These are phyloP conservation scores for Tethya wilhelma DNA, from an alignment of 37 sponge, comb jelly and placozoan genomes.

Conservation along the genomic window DNA sequence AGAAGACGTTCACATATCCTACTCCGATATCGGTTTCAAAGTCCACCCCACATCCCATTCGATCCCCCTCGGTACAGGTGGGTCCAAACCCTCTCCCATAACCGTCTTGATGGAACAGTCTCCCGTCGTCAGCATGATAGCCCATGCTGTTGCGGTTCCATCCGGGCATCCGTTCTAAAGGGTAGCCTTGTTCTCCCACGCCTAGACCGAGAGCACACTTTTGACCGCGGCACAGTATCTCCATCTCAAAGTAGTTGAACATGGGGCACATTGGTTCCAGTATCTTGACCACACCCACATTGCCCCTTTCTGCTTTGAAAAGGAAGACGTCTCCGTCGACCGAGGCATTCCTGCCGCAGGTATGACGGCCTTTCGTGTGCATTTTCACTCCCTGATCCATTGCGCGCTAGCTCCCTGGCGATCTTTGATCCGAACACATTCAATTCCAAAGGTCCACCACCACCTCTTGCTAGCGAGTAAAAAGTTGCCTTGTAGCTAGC, in stretches of 20 bases:
- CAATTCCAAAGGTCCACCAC: too few species aligned
- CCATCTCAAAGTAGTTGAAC: constrained; percentile 78
- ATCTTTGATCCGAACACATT: background rate
- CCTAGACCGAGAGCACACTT: constrained; percentile 67
- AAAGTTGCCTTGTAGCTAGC: too few species aligned
- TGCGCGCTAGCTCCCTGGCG: background rate
- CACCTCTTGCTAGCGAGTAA: too few species aligned
- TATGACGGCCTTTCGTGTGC: constrained; percentile 44
- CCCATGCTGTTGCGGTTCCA: constrained; percentile 79
- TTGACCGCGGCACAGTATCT: constrained; percentile 55
- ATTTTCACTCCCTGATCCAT: constrained; percentile 56
- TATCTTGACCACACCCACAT: constrained; percentile 62
- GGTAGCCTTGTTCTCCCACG: constrained; percentile 54
- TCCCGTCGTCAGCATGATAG: constrained; percentile 84
- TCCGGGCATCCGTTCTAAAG: constrained; percentile 72
- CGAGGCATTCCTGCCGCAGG: constrained; percentile 45
- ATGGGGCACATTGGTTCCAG: constrained; percentile 75
- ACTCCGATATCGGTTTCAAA: constrained; percentile 40
- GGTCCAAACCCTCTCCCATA: constrained; percentile 70
- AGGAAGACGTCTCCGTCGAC: constrained; percentile 59
- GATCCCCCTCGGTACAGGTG: constrained; percentile 67
- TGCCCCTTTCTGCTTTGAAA: constrained; percentile 40
- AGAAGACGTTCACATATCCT: constrained; percentile 73
- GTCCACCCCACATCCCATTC: constrained; percentile 82
- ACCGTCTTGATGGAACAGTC: constrained; percentile 66